Evolutionary conservation across 1,140 invertebrate genomes (phyloP), one percentile per base, ranked within the genome.

Genomic region (Heliothis subflexa): DNA sequence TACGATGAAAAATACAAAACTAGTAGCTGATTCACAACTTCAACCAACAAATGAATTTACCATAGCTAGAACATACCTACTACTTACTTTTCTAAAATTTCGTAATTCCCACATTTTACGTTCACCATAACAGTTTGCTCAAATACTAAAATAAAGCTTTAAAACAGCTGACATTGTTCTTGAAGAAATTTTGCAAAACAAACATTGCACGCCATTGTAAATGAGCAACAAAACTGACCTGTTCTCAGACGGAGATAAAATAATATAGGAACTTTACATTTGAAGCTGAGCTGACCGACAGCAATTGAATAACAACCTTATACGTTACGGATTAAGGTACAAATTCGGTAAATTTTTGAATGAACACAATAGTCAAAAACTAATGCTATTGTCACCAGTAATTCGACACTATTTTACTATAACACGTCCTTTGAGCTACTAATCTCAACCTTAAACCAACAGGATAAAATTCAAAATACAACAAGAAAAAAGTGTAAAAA

Each of bases 351-450:
- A 62, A 40, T 16, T 14, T 3, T n/a, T 11, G 50, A 7, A 33
- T 33, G 9, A n/a, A 21, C 5, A 62, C 40, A 75, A 75, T 75
- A 64, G 57, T 75, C 57, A 75, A 75, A 73, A 75, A 75, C 73
- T 33, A 75, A 62, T 75, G 47, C 59, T 12, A 75, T 75, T 75
- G 73, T 75, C 57, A 75, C 73, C 25, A 50, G 73, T 75, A 75
- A 75, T 75, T 75, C 57, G 73, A 75, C 47, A 62, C 73, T 62
- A 64, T 49, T 62, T 40, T 25, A 62, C 47, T 50, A 64, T n/a
- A 33, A 62, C 40, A 59, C 28, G 5, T 9, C 0, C n/a, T 18
- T 40, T 40, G 1, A 52, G 52, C 9, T 28, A 18, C 25, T 33
- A 75, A 62, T 47, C 25, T 50, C 5, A 62, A 62, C 73, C 16